Evolutionary conservation across 2,888 invertebrate species (phyloP).

Genomic region (Antitype chi): DNA sequence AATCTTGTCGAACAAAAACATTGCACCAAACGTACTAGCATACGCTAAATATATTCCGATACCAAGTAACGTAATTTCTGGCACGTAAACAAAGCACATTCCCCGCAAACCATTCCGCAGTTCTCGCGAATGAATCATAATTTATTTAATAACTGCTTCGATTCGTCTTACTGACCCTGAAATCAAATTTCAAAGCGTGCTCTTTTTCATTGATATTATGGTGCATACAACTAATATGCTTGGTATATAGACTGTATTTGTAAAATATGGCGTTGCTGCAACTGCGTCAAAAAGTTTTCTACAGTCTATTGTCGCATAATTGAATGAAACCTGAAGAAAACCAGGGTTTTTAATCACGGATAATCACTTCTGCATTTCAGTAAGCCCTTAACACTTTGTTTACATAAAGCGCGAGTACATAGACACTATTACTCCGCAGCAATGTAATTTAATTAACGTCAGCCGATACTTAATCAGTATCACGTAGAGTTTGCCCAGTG

Average conservation of each 20-base stretch:
- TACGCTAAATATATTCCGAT: conserved; percentile 50
- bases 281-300: conserved; percentile 3
- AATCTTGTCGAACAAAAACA: conserved; percentile 43
- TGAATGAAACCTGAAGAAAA: not conserved
- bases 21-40: conserved; percentile 22
- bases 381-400: not conserved
- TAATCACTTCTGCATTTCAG: not conserved
- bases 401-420: not conserved
- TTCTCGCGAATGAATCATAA: conserved; percentile 63
- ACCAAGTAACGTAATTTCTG: conserved; percentile 54
- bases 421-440: conserved; percentile 19
- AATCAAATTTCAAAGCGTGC: conserved; percentile 40
- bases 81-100: conserved; percentile 61
- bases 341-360: conserved; percentile 3
- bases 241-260: not conserved
- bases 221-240: conserved; percentile 13
- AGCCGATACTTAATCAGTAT: conserved; percentile 36
- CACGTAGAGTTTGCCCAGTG: conserved; percentile 22
- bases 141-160: conserved; percentile 60
- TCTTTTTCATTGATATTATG: conserved; percentile 11
- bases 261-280: not conserved
- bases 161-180: conserved; percentile 59
- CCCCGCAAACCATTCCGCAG: conserved; percentile 45
- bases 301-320: not conserved
- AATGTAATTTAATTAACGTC: conserved; percentile 50